Conservation (phyloP, 2,888 invertebrate genomes). For the Pollenia angustigena region DNA sequence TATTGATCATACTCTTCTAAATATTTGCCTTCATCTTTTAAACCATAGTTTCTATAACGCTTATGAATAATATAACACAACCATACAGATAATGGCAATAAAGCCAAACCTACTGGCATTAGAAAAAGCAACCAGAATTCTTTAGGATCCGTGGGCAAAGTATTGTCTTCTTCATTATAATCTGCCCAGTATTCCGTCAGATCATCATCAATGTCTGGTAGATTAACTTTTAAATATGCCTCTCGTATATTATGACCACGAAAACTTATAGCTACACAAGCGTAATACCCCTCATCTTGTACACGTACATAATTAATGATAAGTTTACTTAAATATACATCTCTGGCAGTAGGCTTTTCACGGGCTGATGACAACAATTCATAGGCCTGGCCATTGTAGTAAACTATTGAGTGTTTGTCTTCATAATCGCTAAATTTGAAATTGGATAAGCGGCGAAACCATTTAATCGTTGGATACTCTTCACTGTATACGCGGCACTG, state of each 20-base stretch:
- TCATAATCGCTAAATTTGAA: constrained; percentile 74
- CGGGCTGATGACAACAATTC: constrained; percentile 79
- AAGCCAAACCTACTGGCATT: constrained; percentile 82
- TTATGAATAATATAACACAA: constrained; percentile 79
- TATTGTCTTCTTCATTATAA: constrained; percentile 76
- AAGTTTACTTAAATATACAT: constrained; percentile 82
- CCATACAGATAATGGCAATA: constrained; percentile 82
- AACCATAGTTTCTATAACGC: constrained; percentile 71
- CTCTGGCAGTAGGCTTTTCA: constrained; percentile 80
- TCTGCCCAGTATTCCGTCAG: constrained; percentile 80
- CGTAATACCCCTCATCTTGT: constrained; percentile 81
- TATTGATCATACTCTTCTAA: constrained; percentile 78
- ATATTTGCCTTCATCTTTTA: constrained; percentile 70
- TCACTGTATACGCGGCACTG: constrained; percentile 83
- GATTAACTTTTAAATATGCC: constrained; percentile 79
- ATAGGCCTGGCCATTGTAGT: constrained; percentile 81
- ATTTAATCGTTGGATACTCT: constrained; percentile 82
- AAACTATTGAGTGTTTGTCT: constrained; percentile 77
- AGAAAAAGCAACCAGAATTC: constrained; percentile 81
- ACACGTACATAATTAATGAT: constrained; percentile 80
- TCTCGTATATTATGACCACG: constrained; percentile 82
- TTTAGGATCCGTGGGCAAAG: constrained; percentile 74
- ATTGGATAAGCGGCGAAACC: constrained; percentile 80
- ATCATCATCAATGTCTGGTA: constrained; percentile 77
- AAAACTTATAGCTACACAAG: constrained; percentile 83